Base-by-base conservation (phyloP, 2,888 invertebrate species). In the Aromia moschata region DNA sequence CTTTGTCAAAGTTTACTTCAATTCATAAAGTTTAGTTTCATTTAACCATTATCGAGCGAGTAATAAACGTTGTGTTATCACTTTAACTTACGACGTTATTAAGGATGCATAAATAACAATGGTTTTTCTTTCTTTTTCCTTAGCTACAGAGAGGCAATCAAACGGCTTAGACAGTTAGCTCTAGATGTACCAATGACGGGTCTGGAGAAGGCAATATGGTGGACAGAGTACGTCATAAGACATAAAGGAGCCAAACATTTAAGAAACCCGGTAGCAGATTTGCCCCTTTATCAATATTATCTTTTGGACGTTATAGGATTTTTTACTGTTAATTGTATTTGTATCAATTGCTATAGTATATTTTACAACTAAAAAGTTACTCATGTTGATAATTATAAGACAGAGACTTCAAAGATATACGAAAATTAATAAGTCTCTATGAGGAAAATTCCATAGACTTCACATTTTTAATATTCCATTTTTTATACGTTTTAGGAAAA, bases 161-260 rank as follows among this genome's bases (percentile, higher is more conserved):
- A 20, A 1, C 55, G 66, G 41, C 53, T 72, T 1, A 51, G 61
- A 2, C 20, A 51, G 12, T 20, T 70, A 31, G 54, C 61, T 0
- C 20, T 20, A 9, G 75, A 75, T 52, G 58, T 67, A n/a, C 68
- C 71, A 4, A 66, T 64, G 60, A 61, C 65, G 4, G 68, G 73
- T 1, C 37, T 75, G n/a, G 71, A 75, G 17, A 68, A 64, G 45
- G 73, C 70, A 2, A 59, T 74, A 1, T 75, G 74, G 74, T 75
- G 74, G 74, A 71, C 71, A 4, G 74, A 75, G 62, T 75, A 74
- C 41, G 70, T 71, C 0, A 58, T 74, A 14, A 58, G 74, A 25
- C 58, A 70, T 33, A 70, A 70, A 17, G 75, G 75, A 10, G 70
- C 74, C 1, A 49, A 55, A 41, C 69, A 72, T 52, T 54, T 74